Evolutionary conservation across 2,888 invertebrate genomes (phyloP).

Genomic region (Tetanocera ferruginea): DNA sequence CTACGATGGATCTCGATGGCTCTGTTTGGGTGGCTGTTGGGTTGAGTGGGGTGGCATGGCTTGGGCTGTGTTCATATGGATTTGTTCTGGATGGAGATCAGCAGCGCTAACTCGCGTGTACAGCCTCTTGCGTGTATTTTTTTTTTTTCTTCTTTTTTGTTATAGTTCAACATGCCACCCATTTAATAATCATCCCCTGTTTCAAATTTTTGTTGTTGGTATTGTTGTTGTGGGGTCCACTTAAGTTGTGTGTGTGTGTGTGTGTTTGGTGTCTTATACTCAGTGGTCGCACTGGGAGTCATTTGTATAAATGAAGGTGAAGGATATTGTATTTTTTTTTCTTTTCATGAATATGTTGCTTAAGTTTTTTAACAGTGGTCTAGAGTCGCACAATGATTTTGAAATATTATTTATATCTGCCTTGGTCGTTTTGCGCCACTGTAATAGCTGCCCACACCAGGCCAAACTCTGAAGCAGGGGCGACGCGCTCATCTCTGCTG

Average conservation of each 20-base stretch:
- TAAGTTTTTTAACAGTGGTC: slow-evolving; percentile 34
- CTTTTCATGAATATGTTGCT: slow-evolving; percentile 44
- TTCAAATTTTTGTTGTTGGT: slow-evolving; percentile 31
- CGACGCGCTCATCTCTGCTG: background rate
- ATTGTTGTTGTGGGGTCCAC: slow-evolving; percentile 31
- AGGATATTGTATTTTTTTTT: slow-evolving; percentile 60
- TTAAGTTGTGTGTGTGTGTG: slow-evolving; percentile 20
- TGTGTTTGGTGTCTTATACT: slow-evolving; percentile 37
- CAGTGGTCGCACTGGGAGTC: slow-evolving; percentile 62
- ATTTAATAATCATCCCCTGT: slow-evolving; percentile 68
- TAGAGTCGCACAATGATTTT: background rate
- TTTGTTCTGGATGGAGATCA: background rate
- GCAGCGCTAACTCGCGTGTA: background rate
- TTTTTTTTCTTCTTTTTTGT: slow-evolving; percentile 49
- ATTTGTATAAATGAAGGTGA: slow-evolving; percentile 66
- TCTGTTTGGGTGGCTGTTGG: slow-evolving; percentile 8
- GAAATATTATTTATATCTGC: background rate
- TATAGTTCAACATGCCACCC: slow-evolving; percentile 67
- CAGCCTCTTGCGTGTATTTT: slow-evolving; percentile 31
- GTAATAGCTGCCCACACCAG: background rate
- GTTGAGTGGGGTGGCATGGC: slow-evolving; percentile 7
- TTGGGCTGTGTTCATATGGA: background rate
- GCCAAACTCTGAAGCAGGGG: background rate
- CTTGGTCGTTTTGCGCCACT: too few relatives aligned
- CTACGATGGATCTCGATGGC: slow-evolving; percentile 17